A percentile compares a stretch with the other conserved stretches of the same genome.
Evolutionary conservation across 1,140 invertebrate genomes (phyloP).

Genomic region (Paraescarpia echinospica): DNA sequence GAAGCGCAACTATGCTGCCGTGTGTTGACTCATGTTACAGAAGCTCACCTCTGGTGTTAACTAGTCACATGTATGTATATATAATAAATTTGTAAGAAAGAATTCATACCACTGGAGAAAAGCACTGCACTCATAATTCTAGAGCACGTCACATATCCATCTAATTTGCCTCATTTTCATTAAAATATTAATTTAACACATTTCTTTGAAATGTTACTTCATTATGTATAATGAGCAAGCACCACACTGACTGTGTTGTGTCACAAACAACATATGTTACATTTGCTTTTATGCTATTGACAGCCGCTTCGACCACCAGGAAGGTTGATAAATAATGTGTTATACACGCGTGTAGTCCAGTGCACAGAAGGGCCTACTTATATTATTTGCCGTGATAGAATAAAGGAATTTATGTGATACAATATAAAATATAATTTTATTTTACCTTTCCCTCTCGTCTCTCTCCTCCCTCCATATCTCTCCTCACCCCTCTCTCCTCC

Average conservation of each 20-base stretch:
- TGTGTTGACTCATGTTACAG: background rate
- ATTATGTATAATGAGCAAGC: background rate
- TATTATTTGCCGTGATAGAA: background rate
- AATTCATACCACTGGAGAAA: too few species aligned
- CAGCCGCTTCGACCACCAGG: background rate
- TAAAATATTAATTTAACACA: background rate
- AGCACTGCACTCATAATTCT: too few species aligned
- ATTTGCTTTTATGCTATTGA: background rate
- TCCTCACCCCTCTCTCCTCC: too few species aligned
- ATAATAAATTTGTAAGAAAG: too few species aligned
- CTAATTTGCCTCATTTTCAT: background rate
- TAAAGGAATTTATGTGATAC: background rate
- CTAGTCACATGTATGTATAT: background rate
- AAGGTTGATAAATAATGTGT: background rate
- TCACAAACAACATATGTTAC: background rate
- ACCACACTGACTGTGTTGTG: background rate
- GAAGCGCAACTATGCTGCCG: background rate
- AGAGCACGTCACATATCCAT: background rate
- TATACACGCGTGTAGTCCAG: background rate
- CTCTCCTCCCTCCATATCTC: too few species aligned
- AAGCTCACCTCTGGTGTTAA: background rate
- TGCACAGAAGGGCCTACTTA: background rate
- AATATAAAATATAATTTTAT: too few species aligned
- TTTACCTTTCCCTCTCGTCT: too few species aligned
- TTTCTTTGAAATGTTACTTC: background rate